A percentile compares a stretch with the other conserved stretches of the same genome.
These are phyloP conservation scores for Thamnophis elegans DNA, from an alignment of 2,797 vertebrate genomes.

Conservation along the genomic window DNA sequence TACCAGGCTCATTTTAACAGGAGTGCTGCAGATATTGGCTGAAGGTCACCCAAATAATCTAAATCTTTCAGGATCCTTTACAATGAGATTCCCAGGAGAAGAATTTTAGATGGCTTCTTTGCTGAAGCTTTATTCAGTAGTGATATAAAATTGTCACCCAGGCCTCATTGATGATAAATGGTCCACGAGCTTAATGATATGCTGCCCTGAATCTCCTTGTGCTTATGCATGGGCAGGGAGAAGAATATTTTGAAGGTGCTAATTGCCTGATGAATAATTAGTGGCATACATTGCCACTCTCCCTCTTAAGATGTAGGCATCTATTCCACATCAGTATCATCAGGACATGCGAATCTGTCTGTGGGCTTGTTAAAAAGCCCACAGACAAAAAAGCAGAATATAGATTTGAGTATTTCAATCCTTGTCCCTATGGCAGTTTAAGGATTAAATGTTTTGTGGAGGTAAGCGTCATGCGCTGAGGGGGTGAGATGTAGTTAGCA, in stretches of 20 bases:
- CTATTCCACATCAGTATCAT: background rate
- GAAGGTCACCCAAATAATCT: background rate
- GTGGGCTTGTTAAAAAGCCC: background rate
- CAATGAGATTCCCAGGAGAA: accelerated
- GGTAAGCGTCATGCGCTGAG: background rate
- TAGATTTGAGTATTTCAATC: background rate
- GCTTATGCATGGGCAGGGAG: background rate
- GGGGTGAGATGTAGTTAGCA: background rate
- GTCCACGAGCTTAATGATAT: background rate
- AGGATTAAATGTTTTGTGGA: background rate
- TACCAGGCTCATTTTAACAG: background rate
- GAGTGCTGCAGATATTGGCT: background rate
- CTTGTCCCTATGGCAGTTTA: background rate
- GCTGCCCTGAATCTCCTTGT: background rate
- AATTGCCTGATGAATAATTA: background rate
- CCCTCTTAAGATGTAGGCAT: background rate
- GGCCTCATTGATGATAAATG: background rate
- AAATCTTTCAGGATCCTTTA: background rate
- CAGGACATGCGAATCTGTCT: background rate
- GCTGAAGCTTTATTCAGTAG: background rate
- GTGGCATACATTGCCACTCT: background rate
- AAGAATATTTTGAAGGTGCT: background rate
- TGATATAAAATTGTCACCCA: background rate
- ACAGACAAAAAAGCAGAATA: background rate
- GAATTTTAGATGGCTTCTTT: background rate